Conservation (phyloP, 1,140 invertebrate genomes). For the Rhopalosiphum padi region DNA sequence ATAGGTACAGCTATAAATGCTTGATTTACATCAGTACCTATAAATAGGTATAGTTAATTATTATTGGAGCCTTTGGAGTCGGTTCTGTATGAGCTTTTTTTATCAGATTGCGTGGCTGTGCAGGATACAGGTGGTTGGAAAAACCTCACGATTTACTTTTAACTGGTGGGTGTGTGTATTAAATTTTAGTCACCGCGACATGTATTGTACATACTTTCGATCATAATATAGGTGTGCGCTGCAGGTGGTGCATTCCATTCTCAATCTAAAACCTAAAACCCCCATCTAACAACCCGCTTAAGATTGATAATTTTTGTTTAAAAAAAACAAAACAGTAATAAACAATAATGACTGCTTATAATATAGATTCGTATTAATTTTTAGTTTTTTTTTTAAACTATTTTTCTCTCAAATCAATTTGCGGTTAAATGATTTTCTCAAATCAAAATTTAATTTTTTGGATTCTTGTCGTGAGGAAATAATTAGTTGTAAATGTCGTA, state of each 20-base stretch:
- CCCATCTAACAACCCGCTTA: neutral
- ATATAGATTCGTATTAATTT: neutral
- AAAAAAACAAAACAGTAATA: neutral
- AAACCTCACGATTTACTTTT: too few species aligned
- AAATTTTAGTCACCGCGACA: too few species aligned
- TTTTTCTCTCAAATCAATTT: too few species aligned
- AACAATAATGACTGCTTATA: neutral
- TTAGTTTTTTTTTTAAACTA: too few species aligned
- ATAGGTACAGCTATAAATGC: too few species aligned
- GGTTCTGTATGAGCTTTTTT: too few species aligned
- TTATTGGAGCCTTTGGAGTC: too few species aligned
- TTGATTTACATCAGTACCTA: too few species aligned
- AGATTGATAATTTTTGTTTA: neutral
- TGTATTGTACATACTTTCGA: neutral
- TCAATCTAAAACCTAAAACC: neutral
- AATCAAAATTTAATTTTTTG: neutral
- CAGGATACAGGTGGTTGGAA: too few species aligned
- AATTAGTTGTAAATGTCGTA: neutral
- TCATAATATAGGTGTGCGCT: neutral
- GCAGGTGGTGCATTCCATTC: neutral
- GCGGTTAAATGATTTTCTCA: neutral
- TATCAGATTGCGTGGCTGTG: too few species aligned
- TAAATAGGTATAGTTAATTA: too few species aligned
- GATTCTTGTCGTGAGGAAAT: neutral
- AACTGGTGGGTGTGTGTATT: too few species aligned